Conservation (phyloP, 2,797 vertebrate genomes). For the Notolabrus celidotus region DNA sequence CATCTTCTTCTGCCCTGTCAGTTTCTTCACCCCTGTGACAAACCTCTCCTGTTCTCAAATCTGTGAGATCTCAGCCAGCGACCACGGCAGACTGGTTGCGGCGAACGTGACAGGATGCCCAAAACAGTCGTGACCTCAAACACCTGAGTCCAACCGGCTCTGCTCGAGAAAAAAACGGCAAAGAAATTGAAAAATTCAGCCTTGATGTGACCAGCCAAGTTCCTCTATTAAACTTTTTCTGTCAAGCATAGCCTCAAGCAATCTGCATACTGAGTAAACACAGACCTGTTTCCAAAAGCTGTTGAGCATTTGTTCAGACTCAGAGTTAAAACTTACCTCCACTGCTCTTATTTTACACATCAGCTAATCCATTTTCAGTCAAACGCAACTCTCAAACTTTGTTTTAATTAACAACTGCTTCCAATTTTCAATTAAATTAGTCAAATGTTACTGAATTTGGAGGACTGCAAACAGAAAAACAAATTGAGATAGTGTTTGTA, state of each 20-base stretch:
- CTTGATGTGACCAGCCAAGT: conserved; percentile 16
- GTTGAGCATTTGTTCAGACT: conserved; percentile 25
- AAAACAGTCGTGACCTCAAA: conserved; percentile 42
- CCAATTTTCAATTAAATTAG: conserved; percentile 16
- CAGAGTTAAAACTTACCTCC: conserved; percentile 16
- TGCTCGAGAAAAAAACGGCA: conserved; percentile 12
- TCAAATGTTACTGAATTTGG: conserved; percentile 4
- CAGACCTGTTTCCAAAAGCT: conserved; percentile 26
- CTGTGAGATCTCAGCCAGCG: conserved; percentile 44
- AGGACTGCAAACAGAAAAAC: background rate
- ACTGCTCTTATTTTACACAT: conserved; percentile 10
- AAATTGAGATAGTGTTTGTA: no score
- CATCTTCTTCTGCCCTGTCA: conserved; percentile 44
- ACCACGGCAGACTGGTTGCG: conserved; percentile 38
- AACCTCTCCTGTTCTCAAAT: conserved; percentile 46
- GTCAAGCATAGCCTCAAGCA: conserved; percentile 12
- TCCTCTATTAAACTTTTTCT: conserved; percentile 20
- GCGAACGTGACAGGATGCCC: conserved; percentile 38
- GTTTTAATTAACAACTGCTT: background rate
- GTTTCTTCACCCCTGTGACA: conserved; percentile 39
- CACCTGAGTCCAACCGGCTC: conserved; percentile 21
- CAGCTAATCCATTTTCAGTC: conserved; percentile 23
- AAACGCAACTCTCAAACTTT: conserved; percentile 3
- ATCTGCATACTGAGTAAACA: conserved; percentile 37
- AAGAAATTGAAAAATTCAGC: conserved; percentile 37